phyloP scores from a whole-genome alignment of 2,888 invertebrate genomes.

The Hanleya hanleyi region DNA sequence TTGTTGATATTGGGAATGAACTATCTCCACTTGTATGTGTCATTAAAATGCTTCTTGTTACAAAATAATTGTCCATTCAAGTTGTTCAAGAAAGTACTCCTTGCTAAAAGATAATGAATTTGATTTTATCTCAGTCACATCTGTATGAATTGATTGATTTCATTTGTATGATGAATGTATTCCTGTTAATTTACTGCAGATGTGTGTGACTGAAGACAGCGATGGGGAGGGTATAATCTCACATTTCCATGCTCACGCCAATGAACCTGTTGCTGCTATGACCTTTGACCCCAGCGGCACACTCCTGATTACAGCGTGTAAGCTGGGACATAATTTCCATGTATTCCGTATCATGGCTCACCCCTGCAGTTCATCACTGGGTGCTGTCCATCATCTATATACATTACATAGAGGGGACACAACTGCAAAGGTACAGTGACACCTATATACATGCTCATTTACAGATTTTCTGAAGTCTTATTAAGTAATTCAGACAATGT shows the following conservation, averaged over 20 bases:
- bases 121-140: too few relatives aligned
- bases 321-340: conserved; percentile 95
- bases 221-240: conserved; percentile 77
- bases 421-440: conserved; percentile 90
- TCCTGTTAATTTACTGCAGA: conserved; percentile 55
- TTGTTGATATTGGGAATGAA: too few relatives aligned
- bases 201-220: conserved; percentile 77
- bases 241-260: conserved; percentile 81
- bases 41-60: too few relatives aligned
- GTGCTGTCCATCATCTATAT: conserved; percentile 89
- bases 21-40: too few relatives aligned
- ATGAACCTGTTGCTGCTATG: conserved; percentile 87
- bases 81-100: not conserved
- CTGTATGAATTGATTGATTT: too few relatives aligned
- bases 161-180: not conserved
- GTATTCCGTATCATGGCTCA: conserved; percentile 96
- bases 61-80: not conserved
- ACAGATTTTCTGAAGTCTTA: too few relatives aligned
- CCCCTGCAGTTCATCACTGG: conserved; percentile 88
- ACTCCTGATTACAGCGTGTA: conserved; percentile 91
- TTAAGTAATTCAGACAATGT: too few relatives aligned
- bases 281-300: conserved; percentile 93
- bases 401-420: conserved; percentile 96
- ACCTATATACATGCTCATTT: too few relatives aligned
- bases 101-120: not conserved